Evolutionary conservation across 2,888 invertebrate genomes (phyloP).

Genomic region (Sceliomorpha sp.): DNA sequence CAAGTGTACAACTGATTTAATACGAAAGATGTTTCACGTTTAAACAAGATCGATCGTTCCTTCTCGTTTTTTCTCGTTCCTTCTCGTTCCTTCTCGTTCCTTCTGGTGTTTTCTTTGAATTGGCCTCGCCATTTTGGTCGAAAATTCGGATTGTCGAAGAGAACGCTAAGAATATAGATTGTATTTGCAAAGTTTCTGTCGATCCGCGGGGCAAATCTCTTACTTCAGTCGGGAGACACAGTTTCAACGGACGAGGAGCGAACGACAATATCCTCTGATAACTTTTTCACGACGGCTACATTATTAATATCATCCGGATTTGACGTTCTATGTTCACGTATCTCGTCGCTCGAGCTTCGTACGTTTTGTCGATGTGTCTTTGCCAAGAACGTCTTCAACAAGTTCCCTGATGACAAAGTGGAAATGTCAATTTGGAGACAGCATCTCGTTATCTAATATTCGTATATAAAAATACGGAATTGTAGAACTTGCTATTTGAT

Average conservation of each 20-base stretch:
- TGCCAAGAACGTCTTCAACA: slow-evolving; percentile 10
- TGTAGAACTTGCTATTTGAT: slow-evolving; percentile 7
- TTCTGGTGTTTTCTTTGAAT: no score
- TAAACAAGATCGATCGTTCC: no score
- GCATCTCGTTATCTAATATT: no score
- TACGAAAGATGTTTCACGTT: no score
- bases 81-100: no score
- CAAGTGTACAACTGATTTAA: no score
- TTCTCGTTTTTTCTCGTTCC: no score
- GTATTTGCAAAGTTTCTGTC: slow-evolving; percentile 20
- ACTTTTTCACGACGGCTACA: slow-evolving; percentile 33
- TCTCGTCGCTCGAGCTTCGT: slow-evolving; percentile 35
- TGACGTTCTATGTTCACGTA: slow-evolving; percentile 33
- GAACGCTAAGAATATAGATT: no score
- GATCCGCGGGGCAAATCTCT: slow-evolving; percentile 23
- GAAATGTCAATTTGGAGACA: slow-evolving; percentile 35
- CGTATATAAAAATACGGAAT: no score
- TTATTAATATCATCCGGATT: slow-evolving; percentile 39
- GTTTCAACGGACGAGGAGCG: slow-evolving; percentile 23
- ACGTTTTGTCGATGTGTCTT: slow-evolving; percentile 18
- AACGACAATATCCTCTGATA: slow-evolving; percentile 38
- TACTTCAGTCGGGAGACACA: slow-evolving; percentile 2
- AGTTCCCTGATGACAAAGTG: slow-evolving; percentile 30
- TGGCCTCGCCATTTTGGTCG: no score
- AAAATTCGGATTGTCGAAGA: no score